Evolutionary conservation across 2,888 invertebrate genomes (phyloP), one percentile per base, ranked within the genome.

Genomic region (Leptopilina myrica): DNA sequence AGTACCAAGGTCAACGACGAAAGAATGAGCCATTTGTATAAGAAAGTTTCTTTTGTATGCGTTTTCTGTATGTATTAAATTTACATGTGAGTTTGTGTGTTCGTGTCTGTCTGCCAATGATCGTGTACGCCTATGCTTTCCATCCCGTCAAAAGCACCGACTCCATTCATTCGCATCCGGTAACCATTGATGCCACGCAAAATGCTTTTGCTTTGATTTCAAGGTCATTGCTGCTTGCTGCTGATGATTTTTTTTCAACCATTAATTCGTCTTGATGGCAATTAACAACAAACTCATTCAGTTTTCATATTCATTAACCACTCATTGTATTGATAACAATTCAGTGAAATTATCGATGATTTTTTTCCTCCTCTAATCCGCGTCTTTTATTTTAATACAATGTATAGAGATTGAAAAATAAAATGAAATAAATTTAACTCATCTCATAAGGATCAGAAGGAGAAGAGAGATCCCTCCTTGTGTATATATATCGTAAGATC

Each of bases 161-260:
- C 84, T 83, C 84, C 86, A 86, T 87, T 86, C 86, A 86, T 84
- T 86, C 84, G 84, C 85, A 86, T 87, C 87, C 87, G 87, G 86
- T 82, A 83, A 84, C 84, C 86, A 86, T 85, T 85, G 86, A 86
- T 86, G 82, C 83, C 82, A 82, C 78, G 80, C 84, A 81, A 83
- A 83, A 80, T 80, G 77, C 81, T 81, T 82, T 80, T 81, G 84
- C 83, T 85, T 82, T 81, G 80, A 86, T 84, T 82, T 83, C 84
- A 84, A 83, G 85, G 85, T 82, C 85, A 78, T 84, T 80, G 80
- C 64, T 73, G 73, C 75, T 20, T 80, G 80, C 33, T 33, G 3
- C 1, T 33, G 33, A 33, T 76, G 78, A 78, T n/a, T n/a, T 20
- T 66, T 59, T 79, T 77, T 79, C 75, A 76, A 40, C 26, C 46